Conservation (phyloP, 2,888 invertebrate species). For the Therioaphis trifolii region DNA sequence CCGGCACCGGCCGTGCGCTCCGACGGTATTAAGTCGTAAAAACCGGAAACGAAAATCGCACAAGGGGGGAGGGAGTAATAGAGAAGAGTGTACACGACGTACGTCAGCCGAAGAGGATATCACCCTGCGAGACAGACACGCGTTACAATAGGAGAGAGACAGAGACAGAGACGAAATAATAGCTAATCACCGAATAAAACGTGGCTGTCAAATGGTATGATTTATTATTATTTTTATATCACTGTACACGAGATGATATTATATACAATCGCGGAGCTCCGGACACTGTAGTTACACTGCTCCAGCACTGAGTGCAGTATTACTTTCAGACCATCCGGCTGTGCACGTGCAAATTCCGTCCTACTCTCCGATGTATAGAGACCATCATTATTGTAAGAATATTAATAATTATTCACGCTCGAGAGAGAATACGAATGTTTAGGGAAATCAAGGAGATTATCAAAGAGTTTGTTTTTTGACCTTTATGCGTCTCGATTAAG, state of each 20-base stretch:
- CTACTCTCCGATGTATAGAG: too few species aligned
- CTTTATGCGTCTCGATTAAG: too few species aligned
- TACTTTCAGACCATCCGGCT: too few species aligned
- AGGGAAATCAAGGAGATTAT: too few species aligned
- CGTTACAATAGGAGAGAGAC: too few species aligned
- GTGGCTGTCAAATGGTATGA: not conserved
- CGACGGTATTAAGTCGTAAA: slow-evolving; percentile 46
- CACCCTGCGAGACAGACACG: not conserved
- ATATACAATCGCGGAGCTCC: not conserved
- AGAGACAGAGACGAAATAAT: not conserved
- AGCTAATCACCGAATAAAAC: slow-evolving; percentile 29
- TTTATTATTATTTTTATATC: not conserved
- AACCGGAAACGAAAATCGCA: slow-evolving; percentile 1
- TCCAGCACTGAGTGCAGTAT: not conserved
- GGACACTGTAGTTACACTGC: not conserved
- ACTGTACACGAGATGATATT: not conserved
- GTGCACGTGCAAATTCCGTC: not conserved
- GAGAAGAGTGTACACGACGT: too few species aligned
- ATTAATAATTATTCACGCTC: too few species aligned
- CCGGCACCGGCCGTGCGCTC: not conserved
- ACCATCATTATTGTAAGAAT: too few species aligned
- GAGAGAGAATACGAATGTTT: too few species aligned
- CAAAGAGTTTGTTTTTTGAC: too few species aligned
- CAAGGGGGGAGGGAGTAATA: too few species aligned
- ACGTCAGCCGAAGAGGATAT: not conserved